Base-by-base conservation (phyloP, 2,113 vertebrate species). In the Prolemur simus region DNA sequence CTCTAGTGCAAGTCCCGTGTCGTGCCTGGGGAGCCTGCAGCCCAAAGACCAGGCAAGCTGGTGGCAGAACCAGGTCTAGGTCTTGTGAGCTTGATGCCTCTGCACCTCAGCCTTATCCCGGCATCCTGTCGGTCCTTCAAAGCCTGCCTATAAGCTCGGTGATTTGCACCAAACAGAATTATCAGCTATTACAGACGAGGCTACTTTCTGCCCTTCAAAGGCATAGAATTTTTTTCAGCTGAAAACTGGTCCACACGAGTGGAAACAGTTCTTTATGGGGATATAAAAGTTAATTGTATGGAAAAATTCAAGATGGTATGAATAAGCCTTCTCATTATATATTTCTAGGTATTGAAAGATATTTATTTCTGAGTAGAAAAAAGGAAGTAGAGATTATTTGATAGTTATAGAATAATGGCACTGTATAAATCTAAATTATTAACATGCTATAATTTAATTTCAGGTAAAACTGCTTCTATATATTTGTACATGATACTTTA, bases 81-180 rank as follows among this genome's bases (percentile, higher is more conserved):
- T 52, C n/a, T 20, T 6, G 1, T 0, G 15, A 17, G n/a, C 21
- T 47, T 1, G 0, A 1, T 0, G 27, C 13, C 10, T 25, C 27
- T 34, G 76, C 29, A 3, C 0, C 8, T 12, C 3, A 1, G 45
- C 56, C 77, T 47, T 47, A 4, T 29, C 13, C 12, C 7, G 64
- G 11, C 0, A 0, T 37, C 47, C 1, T 15, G 2, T 1, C 0
- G 15, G 21, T 12, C 52, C n/a, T 45, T n/a, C 0, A 1, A 2
- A 45, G 54, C 47, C 10, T 0, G 18, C 20, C 49, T 23, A 0
- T 2, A 0, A 0, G 6, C 37, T 37, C 81, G 20, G 45, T 6
- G 68, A 52, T 73, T 83, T 37, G 45, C 2, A 3, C 37, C 58
- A 27, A n/a, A 58, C 12, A 47, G 27, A 18, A 2, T 34, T 4